Percentiles rank a stretch among this genome's conserved stretches.
phyloP scores from a whole-genome alignment of 2,888 invertebrate species.

The Octonoba sinensis region DNA sequence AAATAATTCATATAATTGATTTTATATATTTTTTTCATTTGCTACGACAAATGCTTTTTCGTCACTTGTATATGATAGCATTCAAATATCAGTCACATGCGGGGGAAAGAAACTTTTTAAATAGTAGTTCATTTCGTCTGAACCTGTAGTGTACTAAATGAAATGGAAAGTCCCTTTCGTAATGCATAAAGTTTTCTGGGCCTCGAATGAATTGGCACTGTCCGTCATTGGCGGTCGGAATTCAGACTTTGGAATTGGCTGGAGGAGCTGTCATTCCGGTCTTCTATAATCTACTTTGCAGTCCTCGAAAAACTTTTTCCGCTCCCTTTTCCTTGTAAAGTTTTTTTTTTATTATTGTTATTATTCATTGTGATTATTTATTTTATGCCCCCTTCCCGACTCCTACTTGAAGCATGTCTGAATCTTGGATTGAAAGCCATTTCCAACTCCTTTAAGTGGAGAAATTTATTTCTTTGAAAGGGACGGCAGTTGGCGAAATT shows the following conservation, averaged over 20 bases:
- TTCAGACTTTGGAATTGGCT: conserved; percentile 55
- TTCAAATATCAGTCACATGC: too few relatives aligned
- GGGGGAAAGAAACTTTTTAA: background rate
- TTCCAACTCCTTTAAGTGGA: conserved; percentile 50
- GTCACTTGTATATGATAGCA: too few relatives aligned
- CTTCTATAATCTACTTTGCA: conserved; percentile 62
- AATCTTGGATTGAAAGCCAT: conserved; percentile 47
- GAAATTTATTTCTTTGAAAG: conserved; percentile 39
- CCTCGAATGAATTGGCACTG: conserved; percentile 17
- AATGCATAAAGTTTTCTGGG: conserved; percentile 6
- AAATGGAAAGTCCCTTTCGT: background rate
- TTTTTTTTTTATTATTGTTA: background rate
- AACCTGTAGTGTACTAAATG: too few relatives aligned
- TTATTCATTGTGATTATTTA: conserved; percentile 28
- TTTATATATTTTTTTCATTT: too few relatives aligned
- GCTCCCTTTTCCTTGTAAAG: background rate
- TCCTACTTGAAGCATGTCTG: conserved; percentile 38
- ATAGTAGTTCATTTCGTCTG: too few relatives aligned
- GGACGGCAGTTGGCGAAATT: background rate
- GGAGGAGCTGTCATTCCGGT: conserved; percentile 55
- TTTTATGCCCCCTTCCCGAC: conserved; percentile 7
- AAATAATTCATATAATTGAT: too few relatives aligned
- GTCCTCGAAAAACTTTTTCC: conserved; percentile 6
- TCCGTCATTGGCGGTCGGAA: conserved; percentile 32
- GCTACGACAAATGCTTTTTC: too few relatives aligned